Conservation (phyloP, 1,140 invertebrate species). For the Helicoverpa zea region DNA sequence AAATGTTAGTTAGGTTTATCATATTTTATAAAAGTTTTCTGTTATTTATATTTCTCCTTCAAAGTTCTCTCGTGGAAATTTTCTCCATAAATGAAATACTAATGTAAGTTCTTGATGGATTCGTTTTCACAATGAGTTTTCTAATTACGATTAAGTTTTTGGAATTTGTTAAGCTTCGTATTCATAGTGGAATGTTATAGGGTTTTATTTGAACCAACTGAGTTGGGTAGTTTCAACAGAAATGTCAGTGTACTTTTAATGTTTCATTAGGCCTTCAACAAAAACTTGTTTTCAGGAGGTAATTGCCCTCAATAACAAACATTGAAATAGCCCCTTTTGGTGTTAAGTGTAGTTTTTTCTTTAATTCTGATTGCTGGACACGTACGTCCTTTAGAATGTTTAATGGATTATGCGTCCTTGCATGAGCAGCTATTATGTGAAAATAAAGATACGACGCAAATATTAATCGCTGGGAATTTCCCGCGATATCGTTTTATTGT, state of each 20-base stretch:
- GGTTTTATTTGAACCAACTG: background rate
- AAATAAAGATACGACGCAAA: constrained; percentile 10
- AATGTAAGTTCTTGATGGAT: background rate
- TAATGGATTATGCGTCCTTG: constrained; percentile 12
- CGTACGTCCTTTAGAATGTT: constrained; percentile 11
- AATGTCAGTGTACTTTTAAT: constrained; percentile 3
- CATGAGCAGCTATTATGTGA: background rate
- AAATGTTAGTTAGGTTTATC: background rate
- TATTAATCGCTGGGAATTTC: constrained; percentile 15
- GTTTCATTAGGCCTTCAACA: background rate
- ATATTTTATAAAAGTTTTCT: background rate
- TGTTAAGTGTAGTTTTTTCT: background rate
- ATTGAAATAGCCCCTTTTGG: background rate
- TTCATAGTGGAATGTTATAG: background rate
- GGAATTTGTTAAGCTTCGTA: constrained; percentile 13
- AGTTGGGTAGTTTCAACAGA: constrained; percentile 4
- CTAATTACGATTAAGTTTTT: constrained; percentile 9
- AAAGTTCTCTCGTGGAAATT: background rate
- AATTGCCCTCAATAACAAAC: background rate
- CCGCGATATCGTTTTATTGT: background rate
- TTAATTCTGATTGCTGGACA: background rate
- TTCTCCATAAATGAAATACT: background rate
- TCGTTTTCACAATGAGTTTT: background rate
- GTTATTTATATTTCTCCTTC: background rate
- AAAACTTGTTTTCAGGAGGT: background rate